phyloP scores from a whole-genome alignment of 2,113 vertebrate species.

The Heterocephalus glaber region DNA sequence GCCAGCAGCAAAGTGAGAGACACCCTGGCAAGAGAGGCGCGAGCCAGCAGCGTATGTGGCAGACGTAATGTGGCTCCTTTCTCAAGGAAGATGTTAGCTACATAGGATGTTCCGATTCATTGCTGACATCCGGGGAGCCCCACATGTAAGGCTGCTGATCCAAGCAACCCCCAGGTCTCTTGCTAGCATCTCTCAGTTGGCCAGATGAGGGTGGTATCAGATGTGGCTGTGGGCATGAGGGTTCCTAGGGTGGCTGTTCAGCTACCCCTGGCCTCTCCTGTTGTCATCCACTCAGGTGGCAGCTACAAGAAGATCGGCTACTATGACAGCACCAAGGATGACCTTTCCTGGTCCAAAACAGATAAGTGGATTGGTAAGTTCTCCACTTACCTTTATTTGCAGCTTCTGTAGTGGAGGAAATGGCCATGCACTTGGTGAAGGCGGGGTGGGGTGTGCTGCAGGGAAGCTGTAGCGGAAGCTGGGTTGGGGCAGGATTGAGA shows the following conservation, averaged over 20 bases:
- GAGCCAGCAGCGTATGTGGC: not conserved
- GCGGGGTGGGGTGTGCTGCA: not conserved
- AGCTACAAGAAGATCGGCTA: slow-evolving; percentile 97
- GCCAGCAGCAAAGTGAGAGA: slow-evolving; percentile 49
- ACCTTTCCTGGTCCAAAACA: slow-evolving; percentile 94
- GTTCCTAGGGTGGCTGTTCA: fast-evolving
- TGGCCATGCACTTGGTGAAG: not conserved
- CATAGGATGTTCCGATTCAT: not conserved
- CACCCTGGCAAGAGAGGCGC: not conserved
- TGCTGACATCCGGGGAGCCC: not conserved
- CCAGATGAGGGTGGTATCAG: not conserved
- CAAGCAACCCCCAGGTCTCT: not conserved
- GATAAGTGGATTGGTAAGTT: slow-evolving; percentile 95
- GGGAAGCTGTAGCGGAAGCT: not conserved
- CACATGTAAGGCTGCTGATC: not conserved
- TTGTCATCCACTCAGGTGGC: slow-evolving; percentile 84
- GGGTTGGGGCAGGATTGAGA: not conserved
- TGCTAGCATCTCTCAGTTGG: not conserved
- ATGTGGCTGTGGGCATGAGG: not conserved
- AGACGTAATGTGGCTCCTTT: not conserved
- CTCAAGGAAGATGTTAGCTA: not conserved
- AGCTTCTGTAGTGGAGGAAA: not conserved
- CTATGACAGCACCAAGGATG: slow-evolving; percentile 96
- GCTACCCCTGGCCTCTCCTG: not conserved
- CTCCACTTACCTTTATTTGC: not conserved